Percentiles rank a stretch among this genome's conserved stretches.
These are phyloP conservation scores for Orestias chungarensis DNA, from an alignment of 2,797 vertebrate genomes.

Conservation along the genomic window DNA sequence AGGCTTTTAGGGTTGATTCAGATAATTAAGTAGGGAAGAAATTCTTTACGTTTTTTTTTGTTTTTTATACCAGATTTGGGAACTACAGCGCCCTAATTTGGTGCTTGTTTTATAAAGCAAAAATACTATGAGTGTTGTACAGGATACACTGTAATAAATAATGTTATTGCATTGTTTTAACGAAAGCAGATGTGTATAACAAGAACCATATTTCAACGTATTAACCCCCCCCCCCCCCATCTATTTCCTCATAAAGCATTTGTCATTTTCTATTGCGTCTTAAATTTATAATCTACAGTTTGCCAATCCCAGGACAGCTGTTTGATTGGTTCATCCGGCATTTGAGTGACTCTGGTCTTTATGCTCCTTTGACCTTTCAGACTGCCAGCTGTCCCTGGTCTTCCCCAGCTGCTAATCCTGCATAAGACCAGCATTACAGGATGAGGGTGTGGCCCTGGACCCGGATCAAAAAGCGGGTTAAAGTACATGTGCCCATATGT, in stretches of 20 bases:
- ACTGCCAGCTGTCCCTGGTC: slow-evolving; percentile 65
- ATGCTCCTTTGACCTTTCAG: slow-evolving; percentile 57
- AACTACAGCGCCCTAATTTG: no score
- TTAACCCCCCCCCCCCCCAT: no score
- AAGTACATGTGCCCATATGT: slow-evolving; percentile 1
- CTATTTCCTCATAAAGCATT: no score
- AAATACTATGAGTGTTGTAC: neutral
- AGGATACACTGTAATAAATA: neutral
- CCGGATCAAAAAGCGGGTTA: slow-evolving; percentile 7
- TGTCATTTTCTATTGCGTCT: neutral
- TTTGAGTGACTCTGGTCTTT: slow-evolving; percentile 32
- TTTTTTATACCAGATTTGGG: no score
- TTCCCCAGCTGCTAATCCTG: slow-evolving; percentile 53
- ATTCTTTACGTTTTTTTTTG: no score
- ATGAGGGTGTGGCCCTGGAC: slow-evolving; percentile 48
- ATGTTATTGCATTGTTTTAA: no score
- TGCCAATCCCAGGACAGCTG: slow-evolving; percentile 49
- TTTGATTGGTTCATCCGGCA: slow-evolving; percentile 24
- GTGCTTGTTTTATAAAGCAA: no score
- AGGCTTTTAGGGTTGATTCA: no score
- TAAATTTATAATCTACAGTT: slow-evolving; percentile 37
- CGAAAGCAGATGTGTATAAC: no score
- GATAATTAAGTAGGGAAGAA: no score
- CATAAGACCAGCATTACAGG: slow-evolving; percentile 55
- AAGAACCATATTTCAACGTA: no score